A percentile compares a stretch with the other conserved stretches of the same genome.
Conservation (phyloP, 2,113 vertebrate genomes). For the Rhegmatorhina hoffmannsi region DNA sequence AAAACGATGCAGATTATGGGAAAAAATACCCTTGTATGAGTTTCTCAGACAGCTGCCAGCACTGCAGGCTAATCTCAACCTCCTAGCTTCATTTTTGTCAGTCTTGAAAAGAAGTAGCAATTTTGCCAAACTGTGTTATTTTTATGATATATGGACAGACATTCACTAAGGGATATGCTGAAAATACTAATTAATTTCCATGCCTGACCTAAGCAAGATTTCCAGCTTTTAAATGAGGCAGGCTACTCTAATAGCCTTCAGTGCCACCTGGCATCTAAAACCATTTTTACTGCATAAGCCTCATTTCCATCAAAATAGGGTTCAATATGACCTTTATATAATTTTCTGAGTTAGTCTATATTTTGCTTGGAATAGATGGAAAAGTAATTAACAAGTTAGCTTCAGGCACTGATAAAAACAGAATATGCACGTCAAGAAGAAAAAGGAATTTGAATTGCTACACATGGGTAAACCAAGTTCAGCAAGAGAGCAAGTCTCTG, state of each 20-base stretch:
- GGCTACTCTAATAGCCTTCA: not conserved
- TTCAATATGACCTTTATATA: constrained; percentile 22
- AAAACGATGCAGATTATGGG: not conserved
- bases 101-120: not conserved
- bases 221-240: not conserved
- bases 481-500: not conserved
- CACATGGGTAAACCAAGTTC: not conserved
- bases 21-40: not conserved
- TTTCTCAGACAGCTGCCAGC: not conserved
- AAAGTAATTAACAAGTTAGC: constrained; percentile 62
- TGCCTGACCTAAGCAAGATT: constrained; percentile 23
- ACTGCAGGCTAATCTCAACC: not conserved
- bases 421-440: not conserved
- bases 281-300: constrained; percentile 17
- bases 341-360: constrained; percentile 28
- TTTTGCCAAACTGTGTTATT: not conserved
- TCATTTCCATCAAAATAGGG: constrained; percentile 21
- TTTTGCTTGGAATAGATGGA: constrained; percentile 26
- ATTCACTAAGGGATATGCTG: not conserved
- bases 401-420: constrained; percentile 10
- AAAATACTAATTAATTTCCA: constrained; percentile 33
- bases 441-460: not conserved
- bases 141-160: not conserved
- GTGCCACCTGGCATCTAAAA: constrained; percentile 12
- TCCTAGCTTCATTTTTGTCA: not conserved